Percentiles rank a stretch among this genome's conserved stretches.
These are phyloP conservation scores for Drosophila busckii DNA, from an alignment of 1,140 invertebrate species.

Conservation along the genomic window DNA sequence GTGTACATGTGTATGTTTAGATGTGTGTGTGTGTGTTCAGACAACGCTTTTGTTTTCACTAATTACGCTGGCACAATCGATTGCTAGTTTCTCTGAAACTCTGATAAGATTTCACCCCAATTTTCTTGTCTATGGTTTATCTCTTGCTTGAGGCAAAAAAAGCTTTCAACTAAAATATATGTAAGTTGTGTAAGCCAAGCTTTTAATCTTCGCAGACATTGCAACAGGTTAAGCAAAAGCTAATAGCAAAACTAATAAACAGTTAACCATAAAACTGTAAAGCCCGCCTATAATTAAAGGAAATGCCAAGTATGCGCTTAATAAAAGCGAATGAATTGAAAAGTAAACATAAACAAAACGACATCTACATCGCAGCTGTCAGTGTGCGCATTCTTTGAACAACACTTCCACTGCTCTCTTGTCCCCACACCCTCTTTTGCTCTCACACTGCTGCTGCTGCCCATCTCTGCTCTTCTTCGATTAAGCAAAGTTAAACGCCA, in stretches of 20 bases:
- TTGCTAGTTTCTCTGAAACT: slow-evolving; percentile 2
- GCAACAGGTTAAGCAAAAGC: slow-evolving; percentile 25
- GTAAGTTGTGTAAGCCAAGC: too few species aligned
- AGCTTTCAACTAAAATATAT: too few species aligned
- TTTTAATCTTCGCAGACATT: too few species aligned
- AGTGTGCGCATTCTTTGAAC: too few species aligned
- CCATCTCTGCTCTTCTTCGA: slow-evolving; percentile 25
- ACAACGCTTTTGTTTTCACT: slow-evolving; percentile 5
- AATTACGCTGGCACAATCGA: slow-evolving; percentile 27
- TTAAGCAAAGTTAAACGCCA: slow-evolving; percentile 45
- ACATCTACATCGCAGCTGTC: slow-evolving; percentile 15
- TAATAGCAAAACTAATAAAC: slow-evolving; percentile 5
- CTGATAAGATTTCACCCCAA: slow-evolving; percentile 65
- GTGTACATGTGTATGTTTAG: background rate
- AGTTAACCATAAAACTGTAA: slow-evolving; percentile 1
- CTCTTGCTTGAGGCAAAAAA: slow-evolving; percentile 44
- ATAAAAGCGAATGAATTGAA: slow-evolving; percentile 59
- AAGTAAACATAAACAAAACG: slow-evolving; percentile 56
- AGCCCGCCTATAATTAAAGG: slow-evolving; percentile 39
- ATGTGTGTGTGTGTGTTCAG: background rate
- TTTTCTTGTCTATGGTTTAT: slow-evolving; percentile 26
- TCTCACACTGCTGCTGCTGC: background rate
- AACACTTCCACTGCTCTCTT: too few species aligned
- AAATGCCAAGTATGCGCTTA: slow-evolving; percentile 46
- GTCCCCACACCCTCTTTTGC: background rate